Percentiles rank a stretch among this genome's conserved stretches.
Evolutionary conservation across 2,888 invertebrate genomes (phyloP).

Genomic region (Poecilobothrus nobilitatus): DNA sequence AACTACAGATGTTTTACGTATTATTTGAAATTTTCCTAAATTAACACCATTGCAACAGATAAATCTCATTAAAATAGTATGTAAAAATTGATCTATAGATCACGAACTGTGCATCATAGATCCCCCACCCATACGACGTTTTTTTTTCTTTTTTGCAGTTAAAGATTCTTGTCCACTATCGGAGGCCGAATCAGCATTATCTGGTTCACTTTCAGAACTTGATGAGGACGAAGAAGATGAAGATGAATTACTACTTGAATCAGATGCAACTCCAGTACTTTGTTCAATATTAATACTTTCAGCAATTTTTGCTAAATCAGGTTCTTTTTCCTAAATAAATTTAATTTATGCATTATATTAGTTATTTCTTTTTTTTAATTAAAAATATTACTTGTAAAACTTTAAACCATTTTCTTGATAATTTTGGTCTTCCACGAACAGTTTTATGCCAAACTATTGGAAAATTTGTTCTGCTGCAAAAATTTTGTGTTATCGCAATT

Average conservation of each 20-base stretch:
- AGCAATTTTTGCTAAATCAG: conserved; percentile 68
- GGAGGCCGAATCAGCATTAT: conserved; percentile 51
- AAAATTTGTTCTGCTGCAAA: conserved; percentile 91
- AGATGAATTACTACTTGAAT: conserved; percentile 79
- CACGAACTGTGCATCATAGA: conserved; percentile 20
- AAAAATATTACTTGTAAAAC: conserved; percentile 44
- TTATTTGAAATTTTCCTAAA: not conserved
- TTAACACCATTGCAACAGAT: not conserved
- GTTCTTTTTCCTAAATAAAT: conserved; percentile 53
- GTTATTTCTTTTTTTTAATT: not conserved
- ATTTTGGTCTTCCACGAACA: conserved; percentile 86
- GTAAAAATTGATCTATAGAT: not conserved
- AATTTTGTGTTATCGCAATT: conserved; percentile 97
- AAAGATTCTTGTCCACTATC: conserved; percentile 86
- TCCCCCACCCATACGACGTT: conserved; percentile 49
- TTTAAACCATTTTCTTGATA: conserved; percentile 87
- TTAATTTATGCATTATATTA: not conserved
- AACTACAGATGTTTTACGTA: not conserved
- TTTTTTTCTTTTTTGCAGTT: conserved; percentile 74
- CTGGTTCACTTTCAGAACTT: conserved; percentile 37
- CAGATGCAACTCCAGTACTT: conserved; percentile 86
- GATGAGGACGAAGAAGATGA: conserved; percentile 66
- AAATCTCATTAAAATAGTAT: not conserved
- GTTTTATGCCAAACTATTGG: conserved; percentile 98
- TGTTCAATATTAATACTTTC: conserved; percentile 76